Evolutionary conservation across 2,113 vertebrate genomes (phyloP), one percentile per base, ranked within the genome.

Genomic region (Delphinapterus leucas): DNA sequence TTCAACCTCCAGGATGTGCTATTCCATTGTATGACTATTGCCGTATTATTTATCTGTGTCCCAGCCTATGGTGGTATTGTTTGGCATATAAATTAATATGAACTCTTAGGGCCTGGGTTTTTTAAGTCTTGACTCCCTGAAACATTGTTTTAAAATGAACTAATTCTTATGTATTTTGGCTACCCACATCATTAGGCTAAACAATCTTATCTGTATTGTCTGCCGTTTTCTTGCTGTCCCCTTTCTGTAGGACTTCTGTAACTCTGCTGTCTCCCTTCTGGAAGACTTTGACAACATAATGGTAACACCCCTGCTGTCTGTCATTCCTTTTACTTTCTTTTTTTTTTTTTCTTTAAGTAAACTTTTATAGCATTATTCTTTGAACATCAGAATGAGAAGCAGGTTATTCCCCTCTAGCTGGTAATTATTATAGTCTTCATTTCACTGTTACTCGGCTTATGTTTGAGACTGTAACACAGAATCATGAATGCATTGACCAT

Each of bases 281-380:
- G 97, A 98, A 96, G 98, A 97, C 98, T 98, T 97, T 98, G 98
- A 98, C 98, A 98, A 96, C 98, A 67, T 97, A 89, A 98, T 97
- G 98, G 98, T 98, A 98, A 98, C 97, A 74, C 31, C 94, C 96
- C 93, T 83, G 92, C 97, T 89, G 81, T 55, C 17, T 89, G 81
- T 55, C 17, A n/a, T 95, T 76, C 38, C 93, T 90, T 89, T 91
- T 93, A 28, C 61, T 94, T 61, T 70, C 28, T 90, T 9, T 65
- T 73, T 13, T 61, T 58, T 28, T 80, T 70, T 90, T 90, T 13
- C 26, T 91, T 94, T 33, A 0, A 82, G 88, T 97, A 93, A 95
- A 71, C 31, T 73, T 90, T 65, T 95, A 47, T 67, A 91, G 91
- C 97, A 87, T 98, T 82, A 79, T 73, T 88, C 49, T 95, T 76